Conservation (phyloP, 2,113 vertebrate genomes). For the Sterrhoptilus dennistouni region DNA sequence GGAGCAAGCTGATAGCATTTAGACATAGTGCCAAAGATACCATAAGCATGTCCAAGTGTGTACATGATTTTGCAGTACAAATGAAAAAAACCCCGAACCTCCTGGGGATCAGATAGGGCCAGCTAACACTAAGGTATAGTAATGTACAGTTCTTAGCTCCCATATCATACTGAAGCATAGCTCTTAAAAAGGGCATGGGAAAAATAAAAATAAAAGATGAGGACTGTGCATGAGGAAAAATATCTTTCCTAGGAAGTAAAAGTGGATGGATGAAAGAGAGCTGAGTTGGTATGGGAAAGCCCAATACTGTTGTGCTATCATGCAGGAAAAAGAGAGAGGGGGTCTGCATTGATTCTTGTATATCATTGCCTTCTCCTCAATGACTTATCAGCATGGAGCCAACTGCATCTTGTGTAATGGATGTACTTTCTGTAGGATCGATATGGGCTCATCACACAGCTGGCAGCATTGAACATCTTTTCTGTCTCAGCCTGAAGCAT, state of each 20-base stretch:
- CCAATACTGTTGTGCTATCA: neutral
- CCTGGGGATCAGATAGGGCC: neutral
- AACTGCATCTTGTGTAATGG: constrained; percentile 46
- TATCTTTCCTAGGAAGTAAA: neutral
- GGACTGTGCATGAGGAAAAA: neutral
- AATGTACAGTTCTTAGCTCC: neutral
- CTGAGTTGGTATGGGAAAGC: neutral
- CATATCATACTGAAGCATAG: neutral
- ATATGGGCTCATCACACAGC: constrained; percentile 59
- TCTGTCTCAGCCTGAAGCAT: constrained; percentile 8
- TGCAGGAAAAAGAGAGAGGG: neutral
- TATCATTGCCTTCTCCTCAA: constrained; percentile 21
- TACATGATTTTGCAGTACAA: neutral
- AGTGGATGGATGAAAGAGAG: neutral
- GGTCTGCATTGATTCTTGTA: constrained; percentile 32
- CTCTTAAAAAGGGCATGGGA: neutral
- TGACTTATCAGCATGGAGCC: constrained; percentile 59
- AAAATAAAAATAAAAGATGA: neutral
- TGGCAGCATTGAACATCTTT: constrained; percentile 42
- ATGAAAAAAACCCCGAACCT: neutral
- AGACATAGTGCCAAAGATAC: neutral
- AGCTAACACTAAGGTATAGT: neutral
- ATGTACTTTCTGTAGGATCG: constrained; percentile 53
- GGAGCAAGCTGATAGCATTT: neutral
- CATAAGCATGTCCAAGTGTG: neutral